Evolutionary conservation across 1,140 invertebrate genomes (phyloP).

Genomic region (Neotoxoptera formosana): DNA sequence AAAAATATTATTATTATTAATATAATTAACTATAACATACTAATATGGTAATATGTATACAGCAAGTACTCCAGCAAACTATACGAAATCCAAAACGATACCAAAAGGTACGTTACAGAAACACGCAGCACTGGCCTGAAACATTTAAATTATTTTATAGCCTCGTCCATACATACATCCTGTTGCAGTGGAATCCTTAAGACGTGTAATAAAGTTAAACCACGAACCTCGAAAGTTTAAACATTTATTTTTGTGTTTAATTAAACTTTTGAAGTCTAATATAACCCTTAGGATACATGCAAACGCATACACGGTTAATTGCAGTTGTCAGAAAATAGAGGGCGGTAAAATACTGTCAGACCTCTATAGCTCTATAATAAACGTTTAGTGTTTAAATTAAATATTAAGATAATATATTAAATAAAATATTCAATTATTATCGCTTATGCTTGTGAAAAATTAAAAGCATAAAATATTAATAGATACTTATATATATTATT

Average conservation of each 20-base stretch:
- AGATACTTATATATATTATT: neutral
- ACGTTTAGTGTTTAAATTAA: neutral
- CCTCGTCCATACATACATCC: neutral
- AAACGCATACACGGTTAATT: neutral
- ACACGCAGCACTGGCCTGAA: neutral
- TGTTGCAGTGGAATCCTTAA: neutral
- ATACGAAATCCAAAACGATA: neutral
- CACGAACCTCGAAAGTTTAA: neutral
- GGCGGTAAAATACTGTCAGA: neutral
- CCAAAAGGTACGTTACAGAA: neutral
- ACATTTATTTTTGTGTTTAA: neutral
- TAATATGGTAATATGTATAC: neutral
- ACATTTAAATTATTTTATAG: neutral
- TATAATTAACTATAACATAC: neutral
- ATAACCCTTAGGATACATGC: neutral
- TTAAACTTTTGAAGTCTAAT: neutral
- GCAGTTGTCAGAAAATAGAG: neutral
- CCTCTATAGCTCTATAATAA: neutral
- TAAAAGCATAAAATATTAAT: neutral
- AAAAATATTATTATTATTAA: too few relatives aligned
- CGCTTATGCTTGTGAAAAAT: neutral
- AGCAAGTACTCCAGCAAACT: neutral
- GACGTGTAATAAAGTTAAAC: neutral
- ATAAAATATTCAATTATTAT: neutral
- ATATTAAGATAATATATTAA: neutral